A percentile compares a stretch with the other conserved stretches of the same genome.
Evolutionary conservation across 2,888 invertebrate species (phyloP).

Genomic region (Philereme vetulata): DNA sequence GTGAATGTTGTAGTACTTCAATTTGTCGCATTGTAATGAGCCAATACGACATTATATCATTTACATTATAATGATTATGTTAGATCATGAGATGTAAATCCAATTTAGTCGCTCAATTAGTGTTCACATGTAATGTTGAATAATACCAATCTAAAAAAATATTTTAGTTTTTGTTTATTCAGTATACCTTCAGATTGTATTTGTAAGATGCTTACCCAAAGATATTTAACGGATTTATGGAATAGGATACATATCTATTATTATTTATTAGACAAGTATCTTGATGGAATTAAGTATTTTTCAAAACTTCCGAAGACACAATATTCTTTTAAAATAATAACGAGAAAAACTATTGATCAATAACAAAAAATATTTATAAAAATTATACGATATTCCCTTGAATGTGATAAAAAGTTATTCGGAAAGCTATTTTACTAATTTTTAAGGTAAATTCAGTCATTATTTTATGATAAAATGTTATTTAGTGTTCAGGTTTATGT

Average conservation of each 20-base stretch:
- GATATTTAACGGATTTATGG: conserved; percentile 12
- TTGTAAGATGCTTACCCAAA: conserved; percentile 30
- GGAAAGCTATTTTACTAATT: conserved; percentile 45
- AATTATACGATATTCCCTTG: conserved; percentile 47
- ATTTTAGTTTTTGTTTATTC: background rate
- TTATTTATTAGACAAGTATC: no score
- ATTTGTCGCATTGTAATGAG: no score
- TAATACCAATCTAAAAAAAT: conserved; percentile 3
- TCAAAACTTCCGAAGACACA: no score
- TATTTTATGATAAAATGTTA: conserved; percentile 59
- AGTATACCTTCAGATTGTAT: conserved; percentile 1
- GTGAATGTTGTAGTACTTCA: no score
- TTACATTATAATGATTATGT: no score
- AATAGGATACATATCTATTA: background rate
- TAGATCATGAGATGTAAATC: no score
- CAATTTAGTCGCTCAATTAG: no score
- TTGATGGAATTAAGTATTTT: no score
- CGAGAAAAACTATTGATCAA: no score
- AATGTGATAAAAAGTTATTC: conserved; percentile 57
- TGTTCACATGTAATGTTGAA: background rate
- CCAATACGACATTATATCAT: no score
- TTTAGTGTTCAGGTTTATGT: conserved; percentile 58
- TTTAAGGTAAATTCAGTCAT: conserved; percentile 66
- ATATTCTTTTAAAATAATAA: no score
- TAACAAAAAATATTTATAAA: conserved; percentile 27